These are phyloP conservation scores for Cotesia typhae DNA, from an alignment of 1,140 invertebrate species.

Conservation along the genomic window DNA sequence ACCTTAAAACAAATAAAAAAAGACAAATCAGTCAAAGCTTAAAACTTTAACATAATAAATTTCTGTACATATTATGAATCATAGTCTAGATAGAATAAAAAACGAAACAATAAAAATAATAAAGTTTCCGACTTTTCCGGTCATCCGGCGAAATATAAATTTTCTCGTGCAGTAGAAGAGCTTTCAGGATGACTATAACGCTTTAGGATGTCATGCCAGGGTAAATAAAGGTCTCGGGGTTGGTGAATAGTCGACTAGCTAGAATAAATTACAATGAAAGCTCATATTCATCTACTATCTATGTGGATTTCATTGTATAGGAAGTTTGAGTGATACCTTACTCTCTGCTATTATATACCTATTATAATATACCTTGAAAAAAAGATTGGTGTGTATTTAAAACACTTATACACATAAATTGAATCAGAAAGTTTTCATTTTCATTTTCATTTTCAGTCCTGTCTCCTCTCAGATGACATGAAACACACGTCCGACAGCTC, in stretches of 20 bases:
- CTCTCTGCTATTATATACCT: too few species aligned
- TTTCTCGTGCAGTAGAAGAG: too few species aligned
- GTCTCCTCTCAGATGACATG: slow-evolving; percentile 14
- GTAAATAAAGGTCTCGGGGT: not conserved
- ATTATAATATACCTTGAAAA: not conserved
- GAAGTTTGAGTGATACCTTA: slow-evolving; percentile 43
- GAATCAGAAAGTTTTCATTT: slow-evolving; percentile 12
- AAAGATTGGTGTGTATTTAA: slow-evolving; percentile 32
- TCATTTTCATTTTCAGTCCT: slow-evolving; percentile 19
- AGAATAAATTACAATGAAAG: slow-evolving; percentile 2
- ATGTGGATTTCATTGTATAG: not conserved
- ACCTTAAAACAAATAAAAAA: too few species aligned
- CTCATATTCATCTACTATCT: not conserved
- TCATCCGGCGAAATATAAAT: too few species aligned
- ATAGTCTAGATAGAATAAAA: too few species aligned
- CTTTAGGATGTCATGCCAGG: slow-evolving; percentile 4
- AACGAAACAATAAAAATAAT: too few species aligned
- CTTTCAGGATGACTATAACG: not conserved
- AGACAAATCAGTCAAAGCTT: too few species aligned
- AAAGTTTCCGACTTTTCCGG: too few species aligned
- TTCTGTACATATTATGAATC: too few species aligned
- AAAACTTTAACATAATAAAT: too few species aligned
- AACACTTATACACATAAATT: not conserved
- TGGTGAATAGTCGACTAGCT: not conserved
- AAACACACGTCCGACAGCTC: slow-evolving; percentile 22